phyloP scores from a whole-genome alignment of 53 echinoderm and acorn worm species.

The Astropecten irregularis region DNA sequence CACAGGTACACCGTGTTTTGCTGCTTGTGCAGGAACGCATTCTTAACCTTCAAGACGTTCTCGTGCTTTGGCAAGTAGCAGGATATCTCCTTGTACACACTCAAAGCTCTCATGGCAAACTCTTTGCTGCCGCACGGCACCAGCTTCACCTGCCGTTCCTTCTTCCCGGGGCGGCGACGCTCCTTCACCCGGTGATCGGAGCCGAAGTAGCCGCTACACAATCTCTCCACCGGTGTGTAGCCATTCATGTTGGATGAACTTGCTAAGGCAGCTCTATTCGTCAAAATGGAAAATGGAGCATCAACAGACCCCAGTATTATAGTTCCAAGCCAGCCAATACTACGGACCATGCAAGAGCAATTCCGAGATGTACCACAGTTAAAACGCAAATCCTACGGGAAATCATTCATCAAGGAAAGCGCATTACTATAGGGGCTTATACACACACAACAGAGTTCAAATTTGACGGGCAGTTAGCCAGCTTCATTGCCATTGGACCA shows the following conservation, averaged over 20 bases:
- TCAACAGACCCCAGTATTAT: background rate
- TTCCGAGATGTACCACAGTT: background rate
- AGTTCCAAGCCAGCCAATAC: no score
- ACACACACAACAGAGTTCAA: background rate
- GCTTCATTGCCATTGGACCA: slow-evolving; percentile 23
- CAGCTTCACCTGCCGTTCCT: slow-evolving; percentile 67
- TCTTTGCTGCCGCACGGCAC: slow-evolving; percentile 65
- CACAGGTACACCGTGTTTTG: slow-evolving; percentile 68
- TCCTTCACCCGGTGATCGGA: slow-evolving; percentile 71
- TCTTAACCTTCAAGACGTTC: slow-evolving; percentile 74
- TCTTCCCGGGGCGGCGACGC: slow-evolving; percentile 45
- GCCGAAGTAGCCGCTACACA: slow-evolving; percentile 90
- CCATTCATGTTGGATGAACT: slow-evolving; percentile 49
- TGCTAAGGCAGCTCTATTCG: background rate
- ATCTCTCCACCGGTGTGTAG: slow-evolving; percentile 67
- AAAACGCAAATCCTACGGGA: background rate
- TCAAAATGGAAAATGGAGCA: background rate
- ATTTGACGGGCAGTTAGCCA: slow-evolving; percentile 3
- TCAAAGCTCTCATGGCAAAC: slow-evolving; percentile 70
- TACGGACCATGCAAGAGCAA: background rate
- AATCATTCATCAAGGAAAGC: no score
- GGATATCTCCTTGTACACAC: slow-evolving; percentile 67
- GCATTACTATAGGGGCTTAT: no score
- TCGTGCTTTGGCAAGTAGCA: slow-evolving; percentile 69
- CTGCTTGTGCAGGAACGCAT: slow-evolving; percentile 72